A percentile compares a stretch with the other conserved stretches of the same genome.
Evolutionary conservation across 2,888 invertebrate genomes (phyloP).

Genomic region (Zygaena filipendulae): DNA sequence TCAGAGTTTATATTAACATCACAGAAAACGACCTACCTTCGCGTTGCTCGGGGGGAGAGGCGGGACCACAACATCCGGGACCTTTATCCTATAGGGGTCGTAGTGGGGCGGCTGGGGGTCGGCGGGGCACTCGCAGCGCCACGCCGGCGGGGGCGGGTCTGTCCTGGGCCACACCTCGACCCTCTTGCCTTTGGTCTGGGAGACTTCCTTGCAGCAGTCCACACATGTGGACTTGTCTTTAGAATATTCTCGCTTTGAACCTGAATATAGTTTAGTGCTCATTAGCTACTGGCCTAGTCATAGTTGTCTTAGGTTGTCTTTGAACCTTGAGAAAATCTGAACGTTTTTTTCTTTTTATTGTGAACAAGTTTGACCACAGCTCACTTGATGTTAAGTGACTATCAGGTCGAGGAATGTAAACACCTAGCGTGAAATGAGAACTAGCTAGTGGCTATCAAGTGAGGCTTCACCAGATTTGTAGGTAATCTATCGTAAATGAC

Average conservation of each 20-base stretch:
- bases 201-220: constrained; percentile 32
- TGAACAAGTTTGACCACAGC: no score
- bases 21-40: constrained; percentile 37
- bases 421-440: no score
- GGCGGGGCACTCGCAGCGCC: constrained; percentile 35
- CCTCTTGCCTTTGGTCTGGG: constrained; percentile 33
- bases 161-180: constrained; percentile 44
- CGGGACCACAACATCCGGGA: constrained; percentile 45
- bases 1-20: neutral
- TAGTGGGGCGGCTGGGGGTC: constrained; percentile 44
- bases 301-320: no score
- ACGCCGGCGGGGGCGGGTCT: constrained; percentile 26
- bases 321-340: no score
- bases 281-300: no score
- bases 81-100: constrained; percentile 53
- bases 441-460: no score
- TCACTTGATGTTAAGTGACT: no score
- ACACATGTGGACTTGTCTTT: constrained; percentile 27
- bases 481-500: no score
- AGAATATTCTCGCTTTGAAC: constrained; percentile 24
- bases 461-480: no score
- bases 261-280: no score
- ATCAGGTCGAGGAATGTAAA: no score
- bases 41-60: constrained; percentile 44
- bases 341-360: no score